These are phyloP conservation scores for Choristoneura fumiferana DNA, from an alignment of 1,140 invertebrate genomes.

Conservation along the genomic window DNA sequence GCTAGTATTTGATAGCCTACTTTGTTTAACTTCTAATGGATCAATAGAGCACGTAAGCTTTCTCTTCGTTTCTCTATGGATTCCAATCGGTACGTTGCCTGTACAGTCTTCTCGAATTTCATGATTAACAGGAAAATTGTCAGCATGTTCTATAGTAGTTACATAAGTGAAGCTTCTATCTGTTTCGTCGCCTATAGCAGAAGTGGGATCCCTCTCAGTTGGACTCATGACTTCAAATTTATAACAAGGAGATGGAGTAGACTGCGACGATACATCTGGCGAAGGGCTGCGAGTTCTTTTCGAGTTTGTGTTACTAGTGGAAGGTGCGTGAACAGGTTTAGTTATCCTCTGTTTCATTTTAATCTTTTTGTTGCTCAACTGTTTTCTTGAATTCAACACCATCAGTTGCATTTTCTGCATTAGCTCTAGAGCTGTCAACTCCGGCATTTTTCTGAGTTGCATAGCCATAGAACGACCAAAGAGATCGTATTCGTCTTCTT, in stretches of 20 bases:
- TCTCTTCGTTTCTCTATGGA: not conserved
- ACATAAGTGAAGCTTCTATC: not conserved
- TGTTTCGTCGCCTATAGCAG: not conserved
- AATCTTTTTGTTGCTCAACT: not conserved
- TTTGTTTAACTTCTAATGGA: slow-evolving; percentile 4
- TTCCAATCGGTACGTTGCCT: not conserved
- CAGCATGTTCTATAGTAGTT: not conserved
- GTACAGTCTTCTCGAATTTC: not conserved
- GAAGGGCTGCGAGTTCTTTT: not conserved
- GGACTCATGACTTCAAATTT: not conserved
- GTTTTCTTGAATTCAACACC: slow-evolving; percentile 3
- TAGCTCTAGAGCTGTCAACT: not conserved
- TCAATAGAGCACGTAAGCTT: not conserved
- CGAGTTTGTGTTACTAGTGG: not conserved
- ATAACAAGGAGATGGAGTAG: not conserved
- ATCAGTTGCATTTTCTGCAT: slow-evolving; percentile 20
- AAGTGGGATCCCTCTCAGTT: not conserved
- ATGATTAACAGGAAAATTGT: not conserved
- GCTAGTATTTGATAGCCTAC: not conserved
- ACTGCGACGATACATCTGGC: not conserved
- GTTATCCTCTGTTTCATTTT: not conserved
- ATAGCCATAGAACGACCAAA: slow-evolving; percentile 10
- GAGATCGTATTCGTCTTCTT: slow-evolving; percentile 16
- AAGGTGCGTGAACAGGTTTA: not conserved
- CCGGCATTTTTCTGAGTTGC: slow-evolving; percentile 16